These are phyloP conservation scores for Andrena marginata DNA, from an alignment of 2,888 invertebrate genomes.

Conservation along the genomic window DNA sequence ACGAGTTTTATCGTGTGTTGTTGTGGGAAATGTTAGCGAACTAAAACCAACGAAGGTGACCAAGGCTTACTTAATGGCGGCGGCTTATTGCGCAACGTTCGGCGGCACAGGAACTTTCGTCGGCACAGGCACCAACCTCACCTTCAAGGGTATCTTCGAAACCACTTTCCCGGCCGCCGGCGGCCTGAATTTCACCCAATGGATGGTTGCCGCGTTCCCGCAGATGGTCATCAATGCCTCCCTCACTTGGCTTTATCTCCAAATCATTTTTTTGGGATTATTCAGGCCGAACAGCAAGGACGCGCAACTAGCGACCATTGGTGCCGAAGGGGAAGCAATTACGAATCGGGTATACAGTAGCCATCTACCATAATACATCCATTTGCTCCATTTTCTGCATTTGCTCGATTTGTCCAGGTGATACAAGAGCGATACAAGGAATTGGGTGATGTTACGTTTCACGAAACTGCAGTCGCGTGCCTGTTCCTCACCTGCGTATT, in stretches of 20 bases:
- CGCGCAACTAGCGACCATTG: conserved; percentile 71
- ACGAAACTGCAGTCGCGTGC: conserved; percentile 81
- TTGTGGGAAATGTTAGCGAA: conserved; percentile 25
- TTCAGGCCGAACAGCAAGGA: conserved; percentile 75
- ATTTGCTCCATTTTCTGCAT: too few relatives aligned
- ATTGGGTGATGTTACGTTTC: conserved; percentile 85
- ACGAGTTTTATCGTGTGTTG: background rate
- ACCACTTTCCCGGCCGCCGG: conserved; percentile 76
- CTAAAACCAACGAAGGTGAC: conserved; percentile 75
- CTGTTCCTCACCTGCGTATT: conserved; percentile 85
- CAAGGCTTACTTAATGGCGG: conserved; percentile 77
- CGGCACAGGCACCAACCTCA: conserved; percentile 85
- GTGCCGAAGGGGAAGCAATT: conserved; percentile 75
- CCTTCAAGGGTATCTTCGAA: conserved; percentile 83
- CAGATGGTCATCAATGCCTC: conserved; percentile 83
- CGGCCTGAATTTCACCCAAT: conserved; percentile 84
- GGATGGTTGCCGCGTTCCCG: conserved; percentile 86
- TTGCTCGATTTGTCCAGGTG: conserved; percentile 70
- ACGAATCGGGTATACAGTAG: conserved; percentile 75
- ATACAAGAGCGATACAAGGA: conserved; percentile 84
- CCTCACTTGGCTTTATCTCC: conserved; percentile 85
- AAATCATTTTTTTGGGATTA: conserved; percentile 79
- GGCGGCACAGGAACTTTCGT: conserved; percentile 85
- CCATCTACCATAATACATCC: background rate
- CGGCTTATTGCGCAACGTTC: conserved; percentile 83